Percentiles rank a stretch among this genome's conserved stretches.
phyloP scores from a whole-genome alignment of 2,888 invertebrate genomes.

The Eupithecia centaureata region DNA sequence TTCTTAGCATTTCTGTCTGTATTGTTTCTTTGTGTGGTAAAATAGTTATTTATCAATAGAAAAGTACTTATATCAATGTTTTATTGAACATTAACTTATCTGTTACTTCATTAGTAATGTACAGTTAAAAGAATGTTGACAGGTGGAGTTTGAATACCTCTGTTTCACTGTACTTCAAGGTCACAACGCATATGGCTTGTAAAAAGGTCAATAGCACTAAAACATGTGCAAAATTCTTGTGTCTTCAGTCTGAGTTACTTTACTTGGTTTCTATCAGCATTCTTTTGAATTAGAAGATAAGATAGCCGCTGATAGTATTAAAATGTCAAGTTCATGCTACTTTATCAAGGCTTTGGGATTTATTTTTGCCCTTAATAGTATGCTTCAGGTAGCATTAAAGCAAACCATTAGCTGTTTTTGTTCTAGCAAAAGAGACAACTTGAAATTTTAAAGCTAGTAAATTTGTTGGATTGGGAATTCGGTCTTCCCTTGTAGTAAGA shows the following conservation, averaged over 20 bases:
- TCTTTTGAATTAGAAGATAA: conserved; percentile 1
- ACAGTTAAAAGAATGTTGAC: background rate
- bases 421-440: too few relatives aligned
- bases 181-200: conserved; percentile 1
- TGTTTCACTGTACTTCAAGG: background rate
- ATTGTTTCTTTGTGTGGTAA: too few relatives aligned
- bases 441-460: too few relatives aligned
- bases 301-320: background rate
- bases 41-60: too few relatives aligned
- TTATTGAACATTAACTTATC: background rate
- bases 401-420: too few relatives aligned
- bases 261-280: background rate
- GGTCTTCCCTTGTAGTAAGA: too few relatives aligned
- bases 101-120: background rate
- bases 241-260: background rate
- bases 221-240: conserved; percentile 4
- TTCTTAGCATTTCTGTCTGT: too few relatives aligned
- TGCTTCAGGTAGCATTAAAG: too few relatives aligned
- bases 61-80: too few relatives aligned
- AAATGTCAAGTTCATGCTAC: background rate
- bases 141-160: conserved; percentile 4
- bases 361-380: background rate
- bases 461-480: too few relatives aligned
- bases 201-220: background rate
- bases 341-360: conserved; percentile 5